These are phyloP conservation scores for Sylvia borin DNA, from an alignment of 2,797 vertebrate genomes.

Conservation along the genomic window DNA sequence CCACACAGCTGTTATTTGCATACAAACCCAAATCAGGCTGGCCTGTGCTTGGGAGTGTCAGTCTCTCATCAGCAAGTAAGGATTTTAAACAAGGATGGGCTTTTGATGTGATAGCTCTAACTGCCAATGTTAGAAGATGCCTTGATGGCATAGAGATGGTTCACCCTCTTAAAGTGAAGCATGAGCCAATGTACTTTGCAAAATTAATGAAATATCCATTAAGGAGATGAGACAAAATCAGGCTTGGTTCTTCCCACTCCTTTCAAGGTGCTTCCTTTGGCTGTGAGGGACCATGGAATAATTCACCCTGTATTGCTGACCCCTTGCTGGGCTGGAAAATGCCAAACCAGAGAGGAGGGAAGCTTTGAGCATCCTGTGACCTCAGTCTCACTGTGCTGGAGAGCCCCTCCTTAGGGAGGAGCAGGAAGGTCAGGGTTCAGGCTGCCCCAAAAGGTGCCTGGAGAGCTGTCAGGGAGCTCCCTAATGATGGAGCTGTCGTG, in stretches of 20 bases:
- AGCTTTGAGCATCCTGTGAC: background rate
- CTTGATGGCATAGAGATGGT: background rate
- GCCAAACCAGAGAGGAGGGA: background rate
- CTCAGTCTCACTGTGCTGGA: background rate
- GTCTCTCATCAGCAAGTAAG: background rate
- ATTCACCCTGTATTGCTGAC: background rate
- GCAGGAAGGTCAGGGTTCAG: accelerated
- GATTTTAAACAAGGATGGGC: background rate
- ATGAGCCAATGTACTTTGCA: background rate
- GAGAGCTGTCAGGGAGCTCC: background rate
- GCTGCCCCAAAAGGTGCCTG: background rate
- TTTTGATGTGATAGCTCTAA: background rate
- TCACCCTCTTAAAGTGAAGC: background rate
- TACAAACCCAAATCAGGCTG: background rate
- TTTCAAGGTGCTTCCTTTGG: background rate
- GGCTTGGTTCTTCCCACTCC: background rate
- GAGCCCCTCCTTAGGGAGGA: background rate
- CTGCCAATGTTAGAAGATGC: background rate
- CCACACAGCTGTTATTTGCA: background rate
- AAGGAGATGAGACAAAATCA: background rate
- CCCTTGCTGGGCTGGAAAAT: background rate
- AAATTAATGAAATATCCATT: background rate
- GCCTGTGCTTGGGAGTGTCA: background rate
- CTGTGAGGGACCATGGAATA: accelerated
- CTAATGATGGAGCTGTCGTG: background rate